Percentiles rank a stretch among this genome's conserved stretches.
These are phyloP conservation scores for Meteorus colon DNA, from an alignment of 2,888 invertebrate genomes.

Conservation along the genomic window DNA sequence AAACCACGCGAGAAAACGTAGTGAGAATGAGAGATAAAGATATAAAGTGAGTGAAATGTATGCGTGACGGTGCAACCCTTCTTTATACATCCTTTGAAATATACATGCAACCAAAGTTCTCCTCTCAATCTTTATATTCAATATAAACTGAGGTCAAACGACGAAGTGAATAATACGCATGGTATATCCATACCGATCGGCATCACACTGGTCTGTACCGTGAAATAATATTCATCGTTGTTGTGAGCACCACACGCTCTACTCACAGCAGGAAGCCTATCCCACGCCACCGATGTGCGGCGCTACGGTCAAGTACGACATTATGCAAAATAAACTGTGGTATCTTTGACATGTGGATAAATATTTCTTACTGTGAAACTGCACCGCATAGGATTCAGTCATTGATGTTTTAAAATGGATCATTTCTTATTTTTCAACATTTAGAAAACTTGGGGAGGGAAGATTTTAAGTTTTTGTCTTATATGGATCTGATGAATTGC, in stretches of 20 bases:
- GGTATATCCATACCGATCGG: slow-evolving; percentile 2
- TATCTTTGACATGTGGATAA: too few relatives aligned
- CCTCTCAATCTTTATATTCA: slow-evolving; percentile 9
- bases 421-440: too few relatives aligned
- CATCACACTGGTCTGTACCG: background rate
- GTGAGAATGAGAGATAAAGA: slow-evolving; percentile 1
- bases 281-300: background rate
- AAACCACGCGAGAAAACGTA: slow-evolving; percentile 1
- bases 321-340: too few relatives aligned
- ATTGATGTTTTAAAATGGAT: too few relatives aligned
- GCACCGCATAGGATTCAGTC: too few relatives aligned
- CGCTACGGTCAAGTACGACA: background rate
- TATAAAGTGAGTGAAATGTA: slow-evolving; percentile 14
- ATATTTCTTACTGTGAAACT: too few relatives aligned
- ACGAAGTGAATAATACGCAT: slow-evolving; percentile 7
- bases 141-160: slow-evolving; percentile 16
- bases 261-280: background rate
- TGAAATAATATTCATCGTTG: background rate
- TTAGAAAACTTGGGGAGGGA: too few relatives aligned
- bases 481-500: too few relatives aligned
- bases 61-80: slow-evolving; percentile 9
- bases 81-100: background rate
- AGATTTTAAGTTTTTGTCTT: too few relatives aligned
- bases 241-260: background rate
- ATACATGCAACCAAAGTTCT: slow-evolving; percentile 7